These are phyloP conservation scores for Salminus brasiliensis DNA, from an alignment of 2,113 vertebrate species.

Conservation along the genomic window DNA sequence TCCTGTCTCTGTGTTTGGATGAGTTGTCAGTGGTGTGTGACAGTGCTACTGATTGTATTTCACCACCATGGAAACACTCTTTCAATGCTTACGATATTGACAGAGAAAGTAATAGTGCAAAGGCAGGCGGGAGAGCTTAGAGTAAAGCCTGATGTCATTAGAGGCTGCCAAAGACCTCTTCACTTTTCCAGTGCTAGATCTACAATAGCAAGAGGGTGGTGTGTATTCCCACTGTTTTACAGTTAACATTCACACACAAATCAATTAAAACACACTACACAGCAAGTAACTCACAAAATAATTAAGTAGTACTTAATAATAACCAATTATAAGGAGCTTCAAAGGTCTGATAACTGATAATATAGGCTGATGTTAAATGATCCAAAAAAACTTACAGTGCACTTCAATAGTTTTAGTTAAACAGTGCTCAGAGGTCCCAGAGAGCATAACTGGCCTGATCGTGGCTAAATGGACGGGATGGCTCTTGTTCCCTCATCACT, in stretches of 20 bases:
- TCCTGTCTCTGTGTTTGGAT: slow-evolving; percentile 39
- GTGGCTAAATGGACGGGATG: too few relatives aligned
- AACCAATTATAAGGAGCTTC: neutral
- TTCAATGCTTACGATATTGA: neutral
- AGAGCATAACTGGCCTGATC: too few relatives aligned
- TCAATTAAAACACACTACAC: neutral
- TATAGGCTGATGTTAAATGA: neutral
- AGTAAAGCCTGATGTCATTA: slow-evolving; percentile 27
- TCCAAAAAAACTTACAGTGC: neutral
- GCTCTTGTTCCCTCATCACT: too few relatives aligned
- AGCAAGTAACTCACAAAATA: neutral
- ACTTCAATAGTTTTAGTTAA: too few relatives aligned
- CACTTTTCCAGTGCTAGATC: neutral
- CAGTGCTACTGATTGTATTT: slow-evolving; percentile 45
- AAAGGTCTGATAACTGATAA: neutral
- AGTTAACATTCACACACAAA: neutral
- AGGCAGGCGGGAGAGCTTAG: neutral
- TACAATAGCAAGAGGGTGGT: slow-evolving; percentile 3
- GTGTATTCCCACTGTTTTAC: neutral
- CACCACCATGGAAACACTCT: slow-evolving; percentile 5
- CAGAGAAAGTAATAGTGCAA: slow-evolving; percentile 9
- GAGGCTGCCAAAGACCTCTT: neutral
- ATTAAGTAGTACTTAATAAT: neutral
- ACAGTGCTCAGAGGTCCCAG: too few relatives aligned
- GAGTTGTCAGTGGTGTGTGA: slow-evolving; percentile 42